These are phyloP conservation scores for Drosophila hydei DNA, from an alignment of 1,140 invertebrate genomes.

Conservation along the genomic window DNA sequence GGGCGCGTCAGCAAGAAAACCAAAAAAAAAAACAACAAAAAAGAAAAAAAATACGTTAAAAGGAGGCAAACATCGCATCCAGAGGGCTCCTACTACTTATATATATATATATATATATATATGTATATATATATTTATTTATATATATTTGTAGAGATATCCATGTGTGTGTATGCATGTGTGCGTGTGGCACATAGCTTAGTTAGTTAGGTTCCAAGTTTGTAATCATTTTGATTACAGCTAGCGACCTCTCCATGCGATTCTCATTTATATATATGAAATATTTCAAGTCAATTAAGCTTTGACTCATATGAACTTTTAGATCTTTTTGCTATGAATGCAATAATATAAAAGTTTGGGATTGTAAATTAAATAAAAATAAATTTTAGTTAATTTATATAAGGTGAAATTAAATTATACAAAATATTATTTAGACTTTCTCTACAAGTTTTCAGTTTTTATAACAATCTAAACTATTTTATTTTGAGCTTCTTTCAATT, in stretches of 20 bases:
- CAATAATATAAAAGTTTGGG: too few species aligned
- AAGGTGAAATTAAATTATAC: too few species aligned
- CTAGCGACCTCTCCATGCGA: not conserved
- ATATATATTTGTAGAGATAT: not conserved
- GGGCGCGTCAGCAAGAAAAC: conserved; percentile 32
- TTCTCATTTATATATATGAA: not conserved
- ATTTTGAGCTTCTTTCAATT: too few species aligned
- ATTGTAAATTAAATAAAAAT: too few species aligned
- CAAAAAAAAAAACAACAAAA: conserved; percentile 14
- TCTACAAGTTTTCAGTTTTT: too few species aligned
- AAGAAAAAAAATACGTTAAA: conserved; percentile 41
- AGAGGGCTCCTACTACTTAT: conserved; percentile 2
- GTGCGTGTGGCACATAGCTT: not conserved
- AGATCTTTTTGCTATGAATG: too few species aligned
- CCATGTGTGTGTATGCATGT: conserved; percentile 5
- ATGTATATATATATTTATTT: not conserved
- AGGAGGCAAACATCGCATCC: conserved; percentile 7
- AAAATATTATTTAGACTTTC: too few species aligned
- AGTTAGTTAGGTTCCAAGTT: not conserved
- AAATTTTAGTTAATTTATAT: too few species aligned
- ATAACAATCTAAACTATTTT: too few species aligned
- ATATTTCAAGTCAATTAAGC: not conserved
- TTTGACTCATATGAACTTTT: too few species aligned
- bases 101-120: too few species aligned
- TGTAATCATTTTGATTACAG: not conserved